Base-by-base conservation (phyloP, 2,113 vertebrate genomes). In the Dasyprocta punctata region DNA sequence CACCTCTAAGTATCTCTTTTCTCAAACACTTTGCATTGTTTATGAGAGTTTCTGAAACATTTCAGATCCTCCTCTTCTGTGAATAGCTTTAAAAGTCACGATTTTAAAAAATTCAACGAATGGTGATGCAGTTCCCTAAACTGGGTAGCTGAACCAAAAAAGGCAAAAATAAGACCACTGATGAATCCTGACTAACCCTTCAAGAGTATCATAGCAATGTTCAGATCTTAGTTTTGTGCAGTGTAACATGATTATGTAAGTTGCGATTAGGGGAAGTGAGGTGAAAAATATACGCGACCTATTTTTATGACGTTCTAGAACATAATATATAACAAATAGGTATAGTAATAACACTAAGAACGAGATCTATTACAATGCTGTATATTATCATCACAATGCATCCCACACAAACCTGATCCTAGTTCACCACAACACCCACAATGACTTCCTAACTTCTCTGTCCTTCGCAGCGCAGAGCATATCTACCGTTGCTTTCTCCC, bases 391-490 rank as follows among this genome's bases (percentile, higher is more conserved):
- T 92, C 16, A 24, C 14, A 69, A 5, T 56, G 6, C 19, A 63
- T 41, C 28, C 41, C 67, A 12, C 20, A 41, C 8, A 65, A 81
- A 60, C 19, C 41, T 88, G 4, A 49, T 5, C 5, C 16, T 41
- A 14, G 3, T 22, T 10, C 3, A 7, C 24, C 1, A 24, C 3
- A 8, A 41, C 7, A 96, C 16, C 16, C 71, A 49, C 38, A 77
- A 11, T 44, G 14, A 41, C 16, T 88, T 91, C 12, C 28, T 30
- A 60, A 22, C 20, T 30, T 0, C 44, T 5, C 16, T 44, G 41
- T 3, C 2, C 24, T 7, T 41, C 19, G 17, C 17, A 33, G n/a
- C 2, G 0, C 2, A 19, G 36, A 56, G 56, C 5, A 4, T n/a
- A 30, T 26, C 12, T 54, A 63, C 7, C 20, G 13, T 52, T 78